Evolutionary conservation across 2,113 vertebrate genomes (phyloP), one percentile per base, ranked within the genome.

Genomic region (Orthonyx spaldingii): DNA sequence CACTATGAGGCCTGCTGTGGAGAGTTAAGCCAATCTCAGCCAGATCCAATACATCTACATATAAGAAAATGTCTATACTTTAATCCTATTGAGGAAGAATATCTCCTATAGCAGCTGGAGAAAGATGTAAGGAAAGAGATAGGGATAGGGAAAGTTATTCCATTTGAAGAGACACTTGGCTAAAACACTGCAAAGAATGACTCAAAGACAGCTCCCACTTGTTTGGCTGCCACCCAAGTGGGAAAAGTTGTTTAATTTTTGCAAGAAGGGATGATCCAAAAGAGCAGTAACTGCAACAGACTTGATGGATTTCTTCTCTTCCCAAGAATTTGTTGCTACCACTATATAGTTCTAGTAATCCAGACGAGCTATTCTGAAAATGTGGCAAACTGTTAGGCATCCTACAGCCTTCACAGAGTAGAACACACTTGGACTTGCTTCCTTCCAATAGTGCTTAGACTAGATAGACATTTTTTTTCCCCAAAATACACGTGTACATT

Each of bases 401-500:
- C 24, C 41, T 27, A 46, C 6, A 70, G 47, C 35, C 42, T 75
- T 71, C 52, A 66, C 7, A 21, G 24, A 49, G 10, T 14, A 65
- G 15, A 60, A 37, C 1, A 4, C 17, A 18, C n/a, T 22, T 13
- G 13, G 33, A 63, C 41, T 91, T 87, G 1, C 20, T 56, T 59
- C 35, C 16, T 87, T 93, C 21, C n/a, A n/a, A 9, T 24, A 78
- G 19, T 11, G 6, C 19, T 65, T 57, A 28, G 52, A 64, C 11
- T 11, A 71, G 30, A 41, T 5, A 79, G 11, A 35, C 5, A n/a
- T 1, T 50, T 47, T 49, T 88, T 35, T 13, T 2, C 9, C 18
- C 0, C 0, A 4, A 83, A 86, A 64, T 41, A 60, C 0, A 0
- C 16, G 35, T 33, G 30, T 35, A 21, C 26, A 52, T 85, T 71